These are phyloP conservation scores for Petroica traversi DNA, from an alignment of 2,113 vertebrate species.

Conservation along the genomic window DNA sequence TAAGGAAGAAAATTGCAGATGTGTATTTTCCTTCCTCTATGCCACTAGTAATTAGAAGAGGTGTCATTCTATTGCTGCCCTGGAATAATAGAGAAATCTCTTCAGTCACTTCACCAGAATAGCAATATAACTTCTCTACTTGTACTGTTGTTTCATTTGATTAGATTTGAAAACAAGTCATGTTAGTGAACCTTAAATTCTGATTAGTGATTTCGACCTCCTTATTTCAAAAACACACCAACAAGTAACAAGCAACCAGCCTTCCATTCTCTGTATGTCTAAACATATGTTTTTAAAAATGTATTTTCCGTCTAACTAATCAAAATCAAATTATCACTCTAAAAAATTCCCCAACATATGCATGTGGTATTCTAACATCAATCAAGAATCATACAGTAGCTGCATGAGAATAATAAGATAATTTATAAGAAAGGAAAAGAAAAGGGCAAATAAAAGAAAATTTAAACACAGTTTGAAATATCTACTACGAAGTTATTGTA, in stretches of 20 bases:
- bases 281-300: rapidly evolving
- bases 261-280: not conserved
- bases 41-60: not conserved
- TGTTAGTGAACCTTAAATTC: not conserved
- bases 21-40: not conserved
- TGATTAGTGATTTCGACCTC: not conserved
- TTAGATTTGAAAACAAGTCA: not conserved
- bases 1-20: constrained; percentile 12
- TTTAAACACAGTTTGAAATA: not conserved
- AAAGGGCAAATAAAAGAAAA: not conserved
- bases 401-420: not conserved
- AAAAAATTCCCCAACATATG: not conserved
- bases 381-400: not conserved
- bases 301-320: not conserved
- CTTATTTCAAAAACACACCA: not conserved
- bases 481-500: not conserved
- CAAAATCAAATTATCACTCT: not conserved
- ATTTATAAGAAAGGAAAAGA: not conserved
- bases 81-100: not conserved
- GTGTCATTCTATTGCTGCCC: not conserved
- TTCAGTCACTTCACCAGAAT: not conserved
- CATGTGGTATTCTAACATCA: not conserved
- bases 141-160: not conserved
- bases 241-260: not conserved
- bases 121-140: not conserved